Evolutionary conservation across 2,797 vertebrate species (phyloP), one percentile per base, ranked within the genome.

Genomic region (Oryzias sinensis): DNA sequence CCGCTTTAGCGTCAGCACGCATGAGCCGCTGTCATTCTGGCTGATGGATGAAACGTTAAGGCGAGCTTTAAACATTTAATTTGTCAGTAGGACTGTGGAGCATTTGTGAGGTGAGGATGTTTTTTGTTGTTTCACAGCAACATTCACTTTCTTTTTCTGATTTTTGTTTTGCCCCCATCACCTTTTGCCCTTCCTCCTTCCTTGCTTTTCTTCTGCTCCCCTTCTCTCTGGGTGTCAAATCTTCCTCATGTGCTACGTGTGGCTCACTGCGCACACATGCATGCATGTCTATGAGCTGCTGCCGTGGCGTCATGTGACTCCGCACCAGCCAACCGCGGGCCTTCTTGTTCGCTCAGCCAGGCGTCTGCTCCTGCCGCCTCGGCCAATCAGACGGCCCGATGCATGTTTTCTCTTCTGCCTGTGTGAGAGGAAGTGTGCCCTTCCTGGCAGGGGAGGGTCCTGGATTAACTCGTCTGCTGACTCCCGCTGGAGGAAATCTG

Each of bases 401-500:
- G 73, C 77, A 60, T 83, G 62, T 85, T 88, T 81, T 76, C 56
- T 72, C 61, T 53, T 78, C 72, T 62, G 82, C 78, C 85, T 85
- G 71, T 65, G 77, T 82, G 75, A 80, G 82, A 93, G 92, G 90
- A 93, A 93, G 88, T 88, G 81, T 87, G 70, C 29, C 84, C 83
- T 90, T 92, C 85, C 90, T 92, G 85, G 76, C 70, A 83, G 85
- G 83, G 86, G 84, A 89, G 89, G 83, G 85, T 85, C 74, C 76
- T 72, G 87, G 85, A 89, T 89, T 89, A 88, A 80, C 63, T 79
- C 67, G 75, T 74, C 75, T 80, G 47, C 81, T 85, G 65, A 33
- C 63, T 44, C 72, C 71, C 40, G 72, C 71, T 47, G 59, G 71
- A 75, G 76, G 79, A 80, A 61, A 18, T 56, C 68, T 41, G 27